Evolutionary conservation across 2,113 vertebrate genomes (phyloP), one percentile per base, ranked within the genome.

Genomic region (Dolichotis patagonum): DNA sequence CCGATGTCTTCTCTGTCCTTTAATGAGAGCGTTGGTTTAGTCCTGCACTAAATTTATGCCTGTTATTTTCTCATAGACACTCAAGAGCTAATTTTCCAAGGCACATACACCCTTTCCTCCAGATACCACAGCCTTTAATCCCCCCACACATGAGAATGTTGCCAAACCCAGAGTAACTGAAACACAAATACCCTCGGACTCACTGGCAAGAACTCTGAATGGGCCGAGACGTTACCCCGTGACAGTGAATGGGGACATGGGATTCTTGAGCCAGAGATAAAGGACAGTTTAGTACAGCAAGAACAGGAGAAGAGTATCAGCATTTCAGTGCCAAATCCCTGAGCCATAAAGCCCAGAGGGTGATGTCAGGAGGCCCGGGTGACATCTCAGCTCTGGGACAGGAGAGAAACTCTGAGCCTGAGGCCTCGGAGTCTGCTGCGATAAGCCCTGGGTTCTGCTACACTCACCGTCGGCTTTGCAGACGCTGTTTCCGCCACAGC

Each of bases 361-460:
- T 38, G 75, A 32, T 3, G 1, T 26, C 13, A 60, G 49, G 58
- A 85, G 69, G 49, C 14, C 28, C 13, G 2, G 24, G 38, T 41
- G 78, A 88, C 32, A 26, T 5, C 69, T 11, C 19, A 16, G 41
- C 54, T 8, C 19, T 20, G 2, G 5, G 28, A 28, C 3, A 56
- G 12, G 3, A 41, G 16, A 71, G 54, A 71, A 84, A 10, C 56
- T 14, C 54, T 16, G 81, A 82, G 81, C 32, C 20, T 2, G 28
- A 58, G 28, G 22, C 16, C 3, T 30, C 8, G 0, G 43, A 4
- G 11, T 41, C 35, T 43, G 11, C 0, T 11, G 46, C 9, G 46
- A 38, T 5, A 13, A 85, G 49, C 73, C 13, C 41, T 14, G 41
- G 26, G 13, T 49, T 77, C 73, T n/a, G n/a, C n/a, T n/a, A n/a